These are phyloP conservation scores for Limnephilus rhombicus DNA, from an alignment of 2,888 invertebrate genomes.

Conservation along the genomic window DNA sequence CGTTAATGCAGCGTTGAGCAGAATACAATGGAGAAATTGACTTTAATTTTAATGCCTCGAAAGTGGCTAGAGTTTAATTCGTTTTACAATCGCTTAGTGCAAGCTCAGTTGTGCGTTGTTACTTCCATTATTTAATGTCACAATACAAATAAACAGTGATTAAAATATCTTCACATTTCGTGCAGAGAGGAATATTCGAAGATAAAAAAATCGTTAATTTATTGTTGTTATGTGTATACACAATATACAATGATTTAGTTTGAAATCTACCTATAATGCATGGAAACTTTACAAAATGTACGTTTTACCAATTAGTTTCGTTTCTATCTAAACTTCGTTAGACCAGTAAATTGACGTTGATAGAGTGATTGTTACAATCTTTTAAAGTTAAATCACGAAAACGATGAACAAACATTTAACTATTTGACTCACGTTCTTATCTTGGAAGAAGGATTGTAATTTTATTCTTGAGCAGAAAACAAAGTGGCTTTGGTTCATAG, in stretches of 20 bases:
- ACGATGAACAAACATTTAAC: background rate
- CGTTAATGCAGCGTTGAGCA: constrained; percentile 13
- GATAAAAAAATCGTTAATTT: background rate
- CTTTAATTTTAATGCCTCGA: constrained; percentile 32
- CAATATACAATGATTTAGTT: background rate
- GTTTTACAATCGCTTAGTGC: constrained; percentile 1
- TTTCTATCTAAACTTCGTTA: background rate
- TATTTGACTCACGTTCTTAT: background rate
- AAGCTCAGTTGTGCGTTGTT: background rate
- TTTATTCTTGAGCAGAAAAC: background rate
- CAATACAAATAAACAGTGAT: background rate
- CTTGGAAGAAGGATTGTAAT: background rate
- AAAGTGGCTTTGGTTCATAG: background rate
- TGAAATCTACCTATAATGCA: background rate
- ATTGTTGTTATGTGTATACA: background rate
- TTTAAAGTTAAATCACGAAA: background rate
- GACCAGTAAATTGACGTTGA: background rate
- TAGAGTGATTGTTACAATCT: background rate
- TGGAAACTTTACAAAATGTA: background rate
- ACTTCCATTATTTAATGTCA: background rate
- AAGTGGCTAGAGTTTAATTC: constrained; percentile 26
- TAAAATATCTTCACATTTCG: background rate
- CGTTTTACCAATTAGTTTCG: background rate
- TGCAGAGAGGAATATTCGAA: background rate
- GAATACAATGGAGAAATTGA: constrained; percentile 44